A percentile compares a stretch with the other conserved stretches of the same genome.
Conservation (phyloP, 2,888 invertebrate species). For the Cremastobaeus sp. region DNA sequence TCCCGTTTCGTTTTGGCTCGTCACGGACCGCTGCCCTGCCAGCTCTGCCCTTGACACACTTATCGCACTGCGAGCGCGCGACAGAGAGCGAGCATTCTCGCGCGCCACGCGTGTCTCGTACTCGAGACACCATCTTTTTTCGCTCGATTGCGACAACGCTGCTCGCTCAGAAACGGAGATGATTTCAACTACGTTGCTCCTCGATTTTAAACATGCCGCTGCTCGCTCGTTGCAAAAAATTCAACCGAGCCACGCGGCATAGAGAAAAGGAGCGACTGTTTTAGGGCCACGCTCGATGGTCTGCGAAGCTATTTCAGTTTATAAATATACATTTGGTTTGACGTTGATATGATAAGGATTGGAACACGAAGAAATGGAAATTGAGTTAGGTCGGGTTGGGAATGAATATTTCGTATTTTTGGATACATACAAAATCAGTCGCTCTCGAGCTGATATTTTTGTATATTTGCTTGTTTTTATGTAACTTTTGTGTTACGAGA, state of each 20-base stretch:
- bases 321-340: slow-evolving; percentile 8
- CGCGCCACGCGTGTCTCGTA: slow-evolving; percentile 42
- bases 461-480: no score
- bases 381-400: slow-evolving; percentile 1
- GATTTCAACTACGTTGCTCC: slow-evolving; percentile 45
- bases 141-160: slow-evolving; percentile 53
- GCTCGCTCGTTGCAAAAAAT: slow-evolving; percentile 22
- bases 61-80: slow-evolving; percentile 55
- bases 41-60: slow-evolving; percentile 77
- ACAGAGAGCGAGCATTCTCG: slow-evolving; percentile 43
- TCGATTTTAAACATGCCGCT: slow-evolving; percentile 30
- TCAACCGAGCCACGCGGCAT: no score
- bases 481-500: no score
- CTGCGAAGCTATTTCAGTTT: not conserved
- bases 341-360: slow-evolving; percentile 21
- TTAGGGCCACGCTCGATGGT: not conserved
- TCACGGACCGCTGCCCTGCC: slow-evolving; percentile 73
- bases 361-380: slow-evolving; percentile 6
- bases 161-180: slow-evolving; percentile 45
- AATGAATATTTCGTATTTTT: not conserved
- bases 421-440: no score
- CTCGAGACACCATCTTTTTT: slow-evolving; percentile 36
- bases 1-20: slow-evolving; percentile 71
- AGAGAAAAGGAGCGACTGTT: slow-evolving; percentile 24
- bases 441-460: no score